These are phyloP conservation scores for Pseudorhombus dupliciocellatus DNA, from an alignment of 2,113 vertebrate species.

Conservation along the genomic window DNA sequence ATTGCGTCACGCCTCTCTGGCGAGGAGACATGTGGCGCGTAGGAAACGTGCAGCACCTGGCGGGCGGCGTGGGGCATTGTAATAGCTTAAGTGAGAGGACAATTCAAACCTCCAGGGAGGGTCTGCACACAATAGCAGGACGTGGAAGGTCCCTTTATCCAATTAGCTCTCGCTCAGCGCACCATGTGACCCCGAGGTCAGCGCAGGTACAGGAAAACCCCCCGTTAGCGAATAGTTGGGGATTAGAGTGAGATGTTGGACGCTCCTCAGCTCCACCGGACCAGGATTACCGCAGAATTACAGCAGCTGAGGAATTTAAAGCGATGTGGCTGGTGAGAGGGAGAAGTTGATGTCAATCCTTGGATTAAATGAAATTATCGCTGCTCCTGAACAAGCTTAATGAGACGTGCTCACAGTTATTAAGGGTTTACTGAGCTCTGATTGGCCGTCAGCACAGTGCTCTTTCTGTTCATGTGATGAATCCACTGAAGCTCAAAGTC, in stretches of 20 bases:
- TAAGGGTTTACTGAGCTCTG: neutral
- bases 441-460: conserved; percentile 2
- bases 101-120: conserved; percentile 13
- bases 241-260: neutral
- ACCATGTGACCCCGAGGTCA: conserved; percentile 4
- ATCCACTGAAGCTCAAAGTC: too few relatives aligned
- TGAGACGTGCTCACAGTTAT: too few relatives aligned
- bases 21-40: neutral
- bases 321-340: neutral
- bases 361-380: conserved; percentile 5
- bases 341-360: conserved; percentile 2
- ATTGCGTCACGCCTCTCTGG: conserved; percentile 22
- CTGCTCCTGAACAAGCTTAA: too few relatives aligned
- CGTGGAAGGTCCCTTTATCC: conserved; percentile 33
- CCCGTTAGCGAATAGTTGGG: neutral
- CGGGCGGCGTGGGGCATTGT: conserved; percentile 15
- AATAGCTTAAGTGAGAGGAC: conserved; percentile 8
- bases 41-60: neutral
- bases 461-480: too few relatives aligned
- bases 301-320: neutral
- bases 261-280: neutral
- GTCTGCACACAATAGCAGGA: conserved; percentile 25
- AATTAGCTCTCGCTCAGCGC: conserved; percentile 29
- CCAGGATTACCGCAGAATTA: conserved; percentile 26
- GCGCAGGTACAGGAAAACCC: neutral